Percentiles rank a stretch among this genome's conserved stretches.
phyloP scores from a whole-genome alignment of 2,797 vertebrate species.

The Periophthalmus magnuspinnatus region DNA sequence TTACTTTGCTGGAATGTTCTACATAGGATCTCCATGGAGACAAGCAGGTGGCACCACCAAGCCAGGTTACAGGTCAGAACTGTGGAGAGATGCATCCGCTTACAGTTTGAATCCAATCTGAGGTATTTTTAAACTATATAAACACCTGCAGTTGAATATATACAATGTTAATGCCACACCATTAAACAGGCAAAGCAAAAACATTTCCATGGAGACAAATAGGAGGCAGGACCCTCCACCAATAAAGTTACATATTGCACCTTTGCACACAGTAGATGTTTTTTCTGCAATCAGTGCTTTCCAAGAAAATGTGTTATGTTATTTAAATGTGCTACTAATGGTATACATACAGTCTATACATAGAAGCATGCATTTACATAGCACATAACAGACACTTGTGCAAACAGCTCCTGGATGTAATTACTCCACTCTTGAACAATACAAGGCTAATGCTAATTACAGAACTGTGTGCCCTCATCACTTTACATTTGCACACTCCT shows the following conservation, averaged over 20 bases:
- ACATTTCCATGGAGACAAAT: background rate
- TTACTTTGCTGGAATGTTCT: too few relatives aligned
- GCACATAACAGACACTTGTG: conserved; percentile 20
- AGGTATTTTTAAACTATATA: too few relatives aligned
- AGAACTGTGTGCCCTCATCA: conserved; percentile 39
- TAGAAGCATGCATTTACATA: conserved; percentile 16
- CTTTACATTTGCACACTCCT: conserved; percentile 28
- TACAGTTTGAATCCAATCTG: too few relatives aligned
- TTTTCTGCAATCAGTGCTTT: conserved; percentile 6
- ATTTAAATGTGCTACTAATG: background rate
- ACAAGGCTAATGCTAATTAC: conserved; percentile 67
- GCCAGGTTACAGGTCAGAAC: too few relatives aligned
- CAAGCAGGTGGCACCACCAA: too few relatives aligned
- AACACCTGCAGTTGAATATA: background rate
- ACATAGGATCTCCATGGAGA: too few relatives aligned
- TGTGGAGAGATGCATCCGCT: too few relatives aligned
- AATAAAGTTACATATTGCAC: background rate
- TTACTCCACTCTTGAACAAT: conserved; percentile 56
- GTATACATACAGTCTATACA: background rate
- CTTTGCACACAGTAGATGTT: background rate
- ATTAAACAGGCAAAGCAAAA: background rate
- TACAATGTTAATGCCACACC: background rate
- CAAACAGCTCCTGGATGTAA: conserved; percentile 50
- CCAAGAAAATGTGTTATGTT: background rate
- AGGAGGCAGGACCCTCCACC: background rate